phyloP scores from a whole-genome alignment of 2,797 vertebrate genomes.

The Gobio occitaniae region DNA sequence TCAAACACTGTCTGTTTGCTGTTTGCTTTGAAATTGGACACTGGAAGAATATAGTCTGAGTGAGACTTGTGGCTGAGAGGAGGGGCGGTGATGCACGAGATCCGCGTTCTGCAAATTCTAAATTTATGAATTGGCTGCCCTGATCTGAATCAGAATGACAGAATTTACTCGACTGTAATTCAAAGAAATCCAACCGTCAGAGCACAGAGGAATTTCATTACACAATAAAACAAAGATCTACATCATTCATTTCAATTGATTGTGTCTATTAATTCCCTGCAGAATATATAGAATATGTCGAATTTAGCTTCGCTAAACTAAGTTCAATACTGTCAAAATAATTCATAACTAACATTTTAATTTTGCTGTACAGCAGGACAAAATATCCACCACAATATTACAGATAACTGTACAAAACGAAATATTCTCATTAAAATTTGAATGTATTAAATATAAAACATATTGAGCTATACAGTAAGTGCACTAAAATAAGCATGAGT shows the following conservation, averaged over 20 bases:
- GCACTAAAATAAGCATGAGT: too few species aligned
- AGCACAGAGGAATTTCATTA: background rate
- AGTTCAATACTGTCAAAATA: background rate
- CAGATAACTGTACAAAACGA: background rate
- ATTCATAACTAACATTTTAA: background rate
- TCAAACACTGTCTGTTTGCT: constrained; percentile 27
- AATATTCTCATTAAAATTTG: too few species aligned
- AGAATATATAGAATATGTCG: background rate
- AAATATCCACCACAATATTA: background rate
- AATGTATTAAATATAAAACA: too few species aligned
- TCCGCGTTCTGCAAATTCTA: background rate
- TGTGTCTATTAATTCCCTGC: background rate
- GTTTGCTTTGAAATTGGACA: constrained; percentile 35
- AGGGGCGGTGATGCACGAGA: background rate
- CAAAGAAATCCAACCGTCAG: background rate
- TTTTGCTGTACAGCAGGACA: background rate
- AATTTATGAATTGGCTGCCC: background rate
- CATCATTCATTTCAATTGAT: background rate
- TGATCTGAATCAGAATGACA: background rate
- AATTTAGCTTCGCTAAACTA: background rate
- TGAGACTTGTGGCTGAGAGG: background rate
- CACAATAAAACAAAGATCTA: background rate
- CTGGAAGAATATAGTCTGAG: background rate
- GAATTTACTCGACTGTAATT: background rate
- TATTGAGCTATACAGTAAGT: too few species aligned